Percentiles rank a stretch among this genome's conserved stretches.
Evolutionary conservation across 2,113 vertebrate genomes (phyloP).

Genomic region (Thalassarche chlororhynchos): DNA sequence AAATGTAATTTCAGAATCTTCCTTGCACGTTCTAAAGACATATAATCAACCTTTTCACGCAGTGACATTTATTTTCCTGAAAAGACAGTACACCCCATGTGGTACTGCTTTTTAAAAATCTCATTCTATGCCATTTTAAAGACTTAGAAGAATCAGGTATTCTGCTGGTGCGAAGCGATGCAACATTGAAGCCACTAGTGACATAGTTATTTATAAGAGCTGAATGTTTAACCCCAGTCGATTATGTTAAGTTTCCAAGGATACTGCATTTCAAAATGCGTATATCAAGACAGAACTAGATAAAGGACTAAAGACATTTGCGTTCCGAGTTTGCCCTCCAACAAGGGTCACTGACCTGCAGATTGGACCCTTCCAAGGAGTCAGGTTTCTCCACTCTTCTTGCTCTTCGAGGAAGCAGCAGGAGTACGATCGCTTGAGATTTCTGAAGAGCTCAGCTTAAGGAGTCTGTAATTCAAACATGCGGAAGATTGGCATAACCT

Average conservation of each 20-base stretch:
- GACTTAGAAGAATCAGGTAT: background rate
- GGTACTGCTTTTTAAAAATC: background rate
- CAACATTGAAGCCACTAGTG: background rate
- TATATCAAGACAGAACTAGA: background rate
- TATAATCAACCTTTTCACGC: background rate
- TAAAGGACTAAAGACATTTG: background rate
- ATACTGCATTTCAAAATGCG: background rate
- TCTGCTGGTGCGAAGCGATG: background rate
- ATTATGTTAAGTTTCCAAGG: background rate
- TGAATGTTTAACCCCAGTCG: background rate
- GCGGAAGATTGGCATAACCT: rapidly evolving
- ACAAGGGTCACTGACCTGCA: background rate
- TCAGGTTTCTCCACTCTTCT: background rate
- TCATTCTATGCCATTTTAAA: background rate
- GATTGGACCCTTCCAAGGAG: background rate
- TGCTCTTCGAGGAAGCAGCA: background rate
- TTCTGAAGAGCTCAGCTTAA: background rate
- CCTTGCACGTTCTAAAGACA: background rate
- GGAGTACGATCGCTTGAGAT: rapidly evolving
- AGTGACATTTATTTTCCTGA: background rate
- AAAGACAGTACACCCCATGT: background rate
- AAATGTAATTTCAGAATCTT: background rate
- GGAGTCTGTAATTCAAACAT: background rate
- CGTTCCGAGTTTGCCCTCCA: rapidly evolving
- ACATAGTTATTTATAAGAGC: background rate